These are phyloP conservation scores for Dendronephthya gigantea DNA, from an alignment of 64 coral and sea anemone species.

Conservation along the genomic window DNA sequence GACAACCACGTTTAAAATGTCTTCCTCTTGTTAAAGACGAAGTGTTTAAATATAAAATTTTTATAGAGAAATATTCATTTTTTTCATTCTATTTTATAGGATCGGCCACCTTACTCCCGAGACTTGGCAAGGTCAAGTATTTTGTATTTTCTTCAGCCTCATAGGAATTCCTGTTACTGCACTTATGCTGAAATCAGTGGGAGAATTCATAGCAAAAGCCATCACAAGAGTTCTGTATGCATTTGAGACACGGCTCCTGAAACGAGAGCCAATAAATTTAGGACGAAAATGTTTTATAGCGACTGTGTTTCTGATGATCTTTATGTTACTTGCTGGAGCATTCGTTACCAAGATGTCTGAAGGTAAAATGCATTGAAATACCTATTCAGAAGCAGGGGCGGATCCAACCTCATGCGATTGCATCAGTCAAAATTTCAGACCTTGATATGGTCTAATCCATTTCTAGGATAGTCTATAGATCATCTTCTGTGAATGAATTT, in stretches of 20 bases:
- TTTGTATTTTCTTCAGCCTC: constrained; percentile 88
- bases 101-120: constrained; percentile 82
- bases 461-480: too few species aligned
- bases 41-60: too few species aligned
- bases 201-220: constrained; percentile 54
- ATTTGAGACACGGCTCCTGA: constrained; percentile 47
- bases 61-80: background rate
- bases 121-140: constrained; percentile 71
- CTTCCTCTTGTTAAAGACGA: too few species aligned
- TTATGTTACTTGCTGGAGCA: constrained; percentile 79
- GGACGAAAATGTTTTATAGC: constrained; percentile 61
- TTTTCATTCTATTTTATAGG: constrained; percentile 27
- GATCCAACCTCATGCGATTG: too few species aligned
- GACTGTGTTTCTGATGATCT: constrained; percentile 64
- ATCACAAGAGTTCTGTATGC: constrained; percentile 56
- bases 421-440: too few species aligned
- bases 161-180: constrained; percentile 72
- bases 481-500: too few species aligned
- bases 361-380: background rate
- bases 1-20: too few species aligned
- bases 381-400: too few species aligned
- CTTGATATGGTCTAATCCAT: too few species aligned
- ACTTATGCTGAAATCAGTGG: constrained; percentile 79
- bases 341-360: constrained; percentile 39
- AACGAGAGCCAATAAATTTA: constrained; percentile 33